These are phyloP conservation scores for Andrena bicolor DNA, from an alignment of 2,888 invertebrate genomes.

Conservation along the genomic window DNA sequence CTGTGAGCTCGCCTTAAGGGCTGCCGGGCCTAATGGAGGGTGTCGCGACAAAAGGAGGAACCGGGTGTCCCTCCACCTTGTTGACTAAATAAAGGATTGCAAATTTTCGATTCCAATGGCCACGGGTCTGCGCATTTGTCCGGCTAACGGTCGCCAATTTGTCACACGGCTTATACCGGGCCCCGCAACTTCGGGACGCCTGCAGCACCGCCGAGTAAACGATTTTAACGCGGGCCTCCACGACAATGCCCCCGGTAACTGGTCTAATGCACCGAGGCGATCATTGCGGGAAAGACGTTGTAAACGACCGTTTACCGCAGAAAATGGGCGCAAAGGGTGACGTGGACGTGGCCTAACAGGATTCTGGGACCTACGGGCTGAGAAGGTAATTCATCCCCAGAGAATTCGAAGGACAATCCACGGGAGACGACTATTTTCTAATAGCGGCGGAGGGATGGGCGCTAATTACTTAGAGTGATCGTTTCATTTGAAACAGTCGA, in stretches of 20 bases:
- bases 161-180: slow-evolving; percentile 72
- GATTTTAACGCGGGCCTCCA: slow-evolving; percentile 43
- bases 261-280: slow-evolving; percentile 37
- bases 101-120: slow-evolving; percentile 72
- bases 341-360: neutral
- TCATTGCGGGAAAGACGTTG: slow-evolving; percentile 7
- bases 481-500: slow-evolving; percentile 8
- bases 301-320: slow-evolving; percentile 15
- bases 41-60: slow-evolving; percentile 65
- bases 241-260: slow-evolving; percentile 41
- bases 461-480: neutral
- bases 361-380: neutral
- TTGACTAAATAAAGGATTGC: slow-evolving; percentile 83
- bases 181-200: neutral
- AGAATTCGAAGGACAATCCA: neutral
- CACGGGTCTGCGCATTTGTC: slow-evolving; percentile 51
- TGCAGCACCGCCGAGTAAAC: slow-evolving; percentile 22
- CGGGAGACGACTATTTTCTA: neutral
- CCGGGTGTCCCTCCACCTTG: slow-evolving; percentile 78
- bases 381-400: neutral
- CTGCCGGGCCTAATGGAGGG: slow-evolving; percentile 63
- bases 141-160: slow-evolving; percentile 73
- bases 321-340: neutral
- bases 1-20: slow-evolving; percentile 35
- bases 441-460: neutral